Evolutionary conservation across 2,797 vertebrate genomes (phyloP), one percentile per base, ranked within the genome.

Genomic region (Avahi laniger): DNA sequence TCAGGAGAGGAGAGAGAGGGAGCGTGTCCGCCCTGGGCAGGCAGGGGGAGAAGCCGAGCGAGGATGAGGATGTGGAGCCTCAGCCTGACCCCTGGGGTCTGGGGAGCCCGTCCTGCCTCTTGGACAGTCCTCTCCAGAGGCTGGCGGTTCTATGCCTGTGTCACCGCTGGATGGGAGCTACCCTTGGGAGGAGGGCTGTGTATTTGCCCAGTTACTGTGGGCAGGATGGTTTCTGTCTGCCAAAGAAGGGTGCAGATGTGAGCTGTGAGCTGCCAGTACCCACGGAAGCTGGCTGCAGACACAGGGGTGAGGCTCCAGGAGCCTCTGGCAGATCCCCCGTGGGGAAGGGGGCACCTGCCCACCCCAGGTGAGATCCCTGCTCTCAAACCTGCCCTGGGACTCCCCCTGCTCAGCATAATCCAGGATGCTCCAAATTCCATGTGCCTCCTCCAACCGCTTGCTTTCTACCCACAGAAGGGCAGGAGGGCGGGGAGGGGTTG

Each of bases 161-260:
- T 38, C 59, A 15, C 61, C 4, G 7, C 1, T 7, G 46, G 35
- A 26, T 18, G 33, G 12, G 18, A 6, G 85, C 43, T 70, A 72
- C 82, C 57, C 35, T 63, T 1, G 8, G 43, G 28, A n/a, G 43
- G 8, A 0, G 0, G 20, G 48, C 8, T 46, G 1, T 17, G 22
- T 28, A 26, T 5, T 50, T 80, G 69, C 81, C 48, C 52, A 65
- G 72, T 9, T 38, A 70, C 91, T 63, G 67, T 86, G 70, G 48
- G 85, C 18, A 38, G 26, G 85, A 22, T 83, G 70, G 33, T 41
- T 38, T 76, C 57, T 43, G 2, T 26, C 1, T 8, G 57, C 41
- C 61, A 72, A 65, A 67, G 79, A 41, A 63, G 43, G 22, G 18
- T 76, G 65, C 35, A 67, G 85, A 8, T 72, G 41, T 76, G 80